A percentile compares a stretch with the other conserved stretches of the same genome.
Evolutionary conservation across 2,888 invertebrate species (phyloP).

Genomic region (Leptinotarsa rubiginosa): DNA sequence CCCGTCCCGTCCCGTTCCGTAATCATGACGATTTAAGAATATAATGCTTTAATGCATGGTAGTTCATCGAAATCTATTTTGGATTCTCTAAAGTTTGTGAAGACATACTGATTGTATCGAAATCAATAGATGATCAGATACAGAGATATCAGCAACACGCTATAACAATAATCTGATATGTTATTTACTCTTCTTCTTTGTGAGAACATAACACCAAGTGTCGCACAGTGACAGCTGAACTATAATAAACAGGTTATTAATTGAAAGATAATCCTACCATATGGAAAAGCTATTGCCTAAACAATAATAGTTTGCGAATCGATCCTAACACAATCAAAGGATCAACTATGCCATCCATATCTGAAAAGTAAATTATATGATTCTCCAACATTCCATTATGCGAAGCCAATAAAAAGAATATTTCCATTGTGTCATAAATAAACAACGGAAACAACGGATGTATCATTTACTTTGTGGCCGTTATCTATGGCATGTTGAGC

Average conservation of each 20-base stretch:
- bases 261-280: conserved; percentile 9
- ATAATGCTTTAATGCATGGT: no score
- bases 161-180: not conserved
- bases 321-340: conserved; percentile 3
- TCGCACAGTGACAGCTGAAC: conserved; percentile 1
- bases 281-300: not conserved
- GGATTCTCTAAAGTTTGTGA: no score
- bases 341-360: conserved; percentile 1
- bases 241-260: not conserved
- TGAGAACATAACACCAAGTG: conserved; percentile 7
- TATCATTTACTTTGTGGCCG: no score
- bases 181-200: not conserved
- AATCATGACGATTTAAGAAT: no score
- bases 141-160: not conserved
- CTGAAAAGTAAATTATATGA: not conserved
- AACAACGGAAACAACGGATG: not conserved
- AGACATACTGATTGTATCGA: not conserved
- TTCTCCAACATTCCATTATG: no score
- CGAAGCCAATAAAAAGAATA: not conserved
- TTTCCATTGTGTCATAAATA: not conserved
- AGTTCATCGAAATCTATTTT: no score
- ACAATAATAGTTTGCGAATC: conserved; percentile 4
- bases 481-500: no score
- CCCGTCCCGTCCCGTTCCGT: no score
- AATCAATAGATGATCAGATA: not conserved